Percentiles rank a stretch among this genome's conserved stretches.
These are phyloP conservation scores for Uria lomvia DNA, from an alignment of 2,113 vertebrate species.

Conservation along the genomic window DNA sequence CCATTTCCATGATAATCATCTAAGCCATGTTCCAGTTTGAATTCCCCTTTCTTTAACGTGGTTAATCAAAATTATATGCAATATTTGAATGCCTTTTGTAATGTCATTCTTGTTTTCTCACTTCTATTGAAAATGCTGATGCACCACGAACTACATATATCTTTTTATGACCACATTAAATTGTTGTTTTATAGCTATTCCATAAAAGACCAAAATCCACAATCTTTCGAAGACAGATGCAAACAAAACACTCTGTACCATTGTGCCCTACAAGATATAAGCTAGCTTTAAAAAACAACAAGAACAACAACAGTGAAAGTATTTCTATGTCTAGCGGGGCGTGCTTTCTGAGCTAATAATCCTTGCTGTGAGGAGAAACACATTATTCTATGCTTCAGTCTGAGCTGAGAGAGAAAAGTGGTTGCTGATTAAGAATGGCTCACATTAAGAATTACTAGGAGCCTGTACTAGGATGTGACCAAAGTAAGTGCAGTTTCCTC, in stretches of 20 bases:
- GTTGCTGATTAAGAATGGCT: background rate
- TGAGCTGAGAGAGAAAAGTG: background rate
- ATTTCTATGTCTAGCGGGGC: background rate
- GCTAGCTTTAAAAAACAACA: background rate
- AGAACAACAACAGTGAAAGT: background rate
- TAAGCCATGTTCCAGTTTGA: background rate
- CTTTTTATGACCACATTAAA: background rate
- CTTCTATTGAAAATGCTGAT: background rate
- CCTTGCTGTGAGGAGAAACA: background rate
- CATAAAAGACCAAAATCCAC: fast-evolving
- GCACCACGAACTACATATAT: background rate
- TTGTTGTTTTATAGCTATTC: background rate
- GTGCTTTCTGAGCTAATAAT: background rate
- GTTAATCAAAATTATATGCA: background rate
- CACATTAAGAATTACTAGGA: background rate
- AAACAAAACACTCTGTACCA: fast-evolving
- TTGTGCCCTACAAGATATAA: background rate
- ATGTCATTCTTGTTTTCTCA: background rate
- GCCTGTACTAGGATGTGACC: background rate
- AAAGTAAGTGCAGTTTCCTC: background rate
- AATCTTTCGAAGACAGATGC: background rate
- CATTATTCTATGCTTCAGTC: background rate
- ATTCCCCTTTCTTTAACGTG: background rate
- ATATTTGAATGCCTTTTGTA: background rate
- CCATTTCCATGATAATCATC: background rate